Percentiles rank a stretch among this genome's conserved stretches.
Evolutionary conservation across 64 coral and sea anemone genomes (phyloP).

Genomic region (Anthopleura sola): DNA sequence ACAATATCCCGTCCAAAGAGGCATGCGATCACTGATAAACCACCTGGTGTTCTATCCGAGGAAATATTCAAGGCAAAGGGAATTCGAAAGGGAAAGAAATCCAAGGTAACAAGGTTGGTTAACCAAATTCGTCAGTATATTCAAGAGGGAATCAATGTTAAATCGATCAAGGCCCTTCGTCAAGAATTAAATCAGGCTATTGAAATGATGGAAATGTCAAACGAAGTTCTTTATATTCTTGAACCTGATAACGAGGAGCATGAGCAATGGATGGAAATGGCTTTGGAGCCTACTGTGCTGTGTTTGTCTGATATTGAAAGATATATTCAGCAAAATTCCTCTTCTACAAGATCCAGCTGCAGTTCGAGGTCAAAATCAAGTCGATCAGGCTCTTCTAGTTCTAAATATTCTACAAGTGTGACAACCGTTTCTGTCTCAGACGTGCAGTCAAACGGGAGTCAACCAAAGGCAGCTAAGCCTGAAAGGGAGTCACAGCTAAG

Average conservation of each 20-base stretch:
- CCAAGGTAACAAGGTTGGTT: constrained; percentile 8
- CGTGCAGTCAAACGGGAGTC: neutral
- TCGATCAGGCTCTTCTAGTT: neutral
- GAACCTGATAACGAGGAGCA: constrained; percentile 14
- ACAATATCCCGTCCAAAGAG: neutral
- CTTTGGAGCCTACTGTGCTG: neutral
- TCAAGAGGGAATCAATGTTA: neutral
- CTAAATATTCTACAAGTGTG: neutral
- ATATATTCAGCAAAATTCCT: no score
- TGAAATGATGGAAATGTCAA: constrained; percentile 9
- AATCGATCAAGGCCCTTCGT: neutral
- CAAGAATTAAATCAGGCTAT: neutral
- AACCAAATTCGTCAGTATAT: constrained; percentile 11
- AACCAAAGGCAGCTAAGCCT: neutral
- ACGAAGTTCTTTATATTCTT: neutral
- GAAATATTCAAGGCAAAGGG: no score
- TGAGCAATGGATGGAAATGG: neutral
- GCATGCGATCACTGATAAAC: neutral
- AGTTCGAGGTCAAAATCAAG: neutral
- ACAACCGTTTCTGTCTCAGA: neutral
- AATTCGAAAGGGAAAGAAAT: neutral
- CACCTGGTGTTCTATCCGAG: no score
- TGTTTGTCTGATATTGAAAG: constrained; percentile 3
- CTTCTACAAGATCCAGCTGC: neutral
- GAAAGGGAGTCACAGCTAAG: neutral